Evolutionary conservation across 2,797 vertebrate genomes (phyloP), one percentile per base, ranked within the genome.

Genomic region (Hypotaenidia philippensis): DNA sequence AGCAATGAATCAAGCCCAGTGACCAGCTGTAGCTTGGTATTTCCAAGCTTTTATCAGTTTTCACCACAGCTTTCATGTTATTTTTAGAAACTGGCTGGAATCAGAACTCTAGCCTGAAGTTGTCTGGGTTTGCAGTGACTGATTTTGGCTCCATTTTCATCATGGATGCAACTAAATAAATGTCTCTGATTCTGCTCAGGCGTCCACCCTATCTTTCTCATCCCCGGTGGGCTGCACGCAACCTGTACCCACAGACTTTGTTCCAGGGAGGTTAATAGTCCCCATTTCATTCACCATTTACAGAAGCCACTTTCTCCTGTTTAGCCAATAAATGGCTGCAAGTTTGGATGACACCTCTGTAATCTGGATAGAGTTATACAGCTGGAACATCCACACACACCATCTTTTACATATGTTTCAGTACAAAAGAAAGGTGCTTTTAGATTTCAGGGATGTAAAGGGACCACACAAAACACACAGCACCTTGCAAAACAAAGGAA

Each of bases 11-110:
- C 82, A 86, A 92, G 69, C 34, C 53, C 82, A 0, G 79, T 83
- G 76, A 83, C 84, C 93, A 96, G 91, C 84, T 96, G 91, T 72
- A 94, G 36, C 78, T 84, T 93, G 74, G 79, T 93, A 96, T 83
- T 96, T 92, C 68, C 80, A 93, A 61, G 90, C 92, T 96, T 96
- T 95, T 95, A 93, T 96, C 93, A 94, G 59, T 96, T 89, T 94
- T 72, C 82, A 63, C 47, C 31, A 49, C 10, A 76, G 79, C 82
- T 95, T 96, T 97, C 79, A 93, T 94, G 91, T 90, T 96, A 96
- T 96, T 96, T 96, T 96, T 94, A 96, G 94, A 90, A 93, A 75
- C 72, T 83, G 41, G 1, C 61, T 96, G 55, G 79, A 88, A 86
- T 87, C 87, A 93, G 65, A 88, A 29, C 61, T 88, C 50, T 41